phyloP scores from a whole-genome alignment of 2,888 invertebrate genomes.

The Congeria kusceri region DNA sequence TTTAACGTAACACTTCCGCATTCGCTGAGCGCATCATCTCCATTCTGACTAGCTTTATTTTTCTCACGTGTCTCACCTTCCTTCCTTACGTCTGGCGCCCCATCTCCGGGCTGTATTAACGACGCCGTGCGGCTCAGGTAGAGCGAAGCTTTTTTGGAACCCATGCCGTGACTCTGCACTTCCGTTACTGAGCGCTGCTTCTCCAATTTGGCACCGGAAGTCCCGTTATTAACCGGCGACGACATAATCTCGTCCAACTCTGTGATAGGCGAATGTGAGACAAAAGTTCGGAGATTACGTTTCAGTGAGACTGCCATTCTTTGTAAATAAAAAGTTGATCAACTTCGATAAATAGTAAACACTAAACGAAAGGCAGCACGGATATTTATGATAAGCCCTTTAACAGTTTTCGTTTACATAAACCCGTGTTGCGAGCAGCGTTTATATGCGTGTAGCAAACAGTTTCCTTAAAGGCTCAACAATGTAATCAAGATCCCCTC shows the following conservation, averaged over 20 bases:
- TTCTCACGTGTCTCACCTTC: not conserved
- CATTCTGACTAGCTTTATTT: not conserved
- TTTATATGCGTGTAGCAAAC: not conserved
- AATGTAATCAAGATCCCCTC: not conserved
- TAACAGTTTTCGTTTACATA: conserved; percentile 4
- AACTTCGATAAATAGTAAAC: not conserved
- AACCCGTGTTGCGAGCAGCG: not conserved
- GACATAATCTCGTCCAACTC: conserved; percentile 17
- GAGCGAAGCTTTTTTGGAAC: conserved; percentile 61
- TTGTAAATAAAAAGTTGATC: not conserved
- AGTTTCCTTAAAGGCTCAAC: not conserved
- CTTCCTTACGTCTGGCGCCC: not conserved
- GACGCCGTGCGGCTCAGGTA: conserved; percentile 67
- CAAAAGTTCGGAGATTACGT: conserved; percentile 3
- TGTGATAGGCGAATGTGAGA: conserved; percentile 23
- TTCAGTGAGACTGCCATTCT: conserved; percentile 27
- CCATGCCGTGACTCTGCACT: conserved; percentile 51
- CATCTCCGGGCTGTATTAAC: conserved; percentile 13
- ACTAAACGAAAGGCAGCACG: not conserved
- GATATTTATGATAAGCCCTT: conserved; percentile 1
- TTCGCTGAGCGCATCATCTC: not conserved
- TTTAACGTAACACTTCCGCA: conserved; percentile 4
- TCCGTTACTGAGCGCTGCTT: conserved; percentile 33
- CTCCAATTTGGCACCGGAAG: conserved; percentile 12
- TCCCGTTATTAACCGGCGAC: not conserved